These are phyloP conservation scores for Sebastes hubbsi DNA, from an alignment of 2,797 vertebrate species.

Conservation along the genomic window DNA sequence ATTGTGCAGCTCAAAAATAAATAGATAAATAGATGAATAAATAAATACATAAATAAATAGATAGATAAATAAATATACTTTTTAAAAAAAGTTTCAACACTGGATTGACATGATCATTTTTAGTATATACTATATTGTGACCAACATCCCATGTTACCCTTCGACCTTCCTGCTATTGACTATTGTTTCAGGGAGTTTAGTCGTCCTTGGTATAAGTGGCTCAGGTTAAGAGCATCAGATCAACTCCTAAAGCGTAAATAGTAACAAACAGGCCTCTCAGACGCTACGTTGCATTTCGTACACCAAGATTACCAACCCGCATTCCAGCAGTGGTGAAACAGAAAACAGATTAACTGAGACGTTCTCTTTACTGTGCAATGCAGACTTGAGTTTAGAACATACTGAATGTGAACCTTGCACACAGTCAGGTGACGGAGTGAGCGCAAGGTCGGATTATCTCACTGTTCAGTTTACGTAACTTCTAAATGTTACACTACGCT, in stretches of 20 bases:
- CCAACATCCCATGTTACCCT: not conserved
- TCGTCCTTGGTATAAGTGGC: constrained; percentile 21
- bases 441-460: constrained; percentile 22
- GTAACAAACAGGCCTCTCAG: not conserved
- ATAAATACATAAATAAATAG: too few relatives aligned
- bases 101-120: not conserved
- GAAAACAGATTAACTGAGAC: not conserved
- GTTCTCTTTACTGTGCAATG: not conserved
- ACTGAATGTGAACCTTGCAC: constrained; percentile 1
- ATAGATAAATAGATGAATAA: too few relatives aligned
- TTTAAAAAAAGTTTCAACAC: not conserved
- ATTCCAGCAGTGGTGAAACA: constrained; percentile 25
- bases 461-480: constrained; percentile 52
- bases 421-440: constrained; percentile 25
- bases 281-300: not conserved
- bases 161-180: not conserved
- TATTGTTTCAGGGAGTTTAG: constrained; percentile 5
- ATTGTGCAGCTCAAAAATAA: too few relatives aligned
- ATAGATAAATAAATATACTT: rapidly evolving
- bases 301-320: constrained; percentile 27
- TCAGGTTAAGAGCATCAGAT: constrained; percentile 40
- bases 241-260: not conserved
- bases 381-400: constrained; percentile 1
- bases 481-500: not conserved
- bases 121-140: not conserved